Evolutionary conservation across 2,888 invertebrate species (phyloP), one percentile per base, ranked within the genome.

Genomic region (Athrips mouffetella): DNA sequence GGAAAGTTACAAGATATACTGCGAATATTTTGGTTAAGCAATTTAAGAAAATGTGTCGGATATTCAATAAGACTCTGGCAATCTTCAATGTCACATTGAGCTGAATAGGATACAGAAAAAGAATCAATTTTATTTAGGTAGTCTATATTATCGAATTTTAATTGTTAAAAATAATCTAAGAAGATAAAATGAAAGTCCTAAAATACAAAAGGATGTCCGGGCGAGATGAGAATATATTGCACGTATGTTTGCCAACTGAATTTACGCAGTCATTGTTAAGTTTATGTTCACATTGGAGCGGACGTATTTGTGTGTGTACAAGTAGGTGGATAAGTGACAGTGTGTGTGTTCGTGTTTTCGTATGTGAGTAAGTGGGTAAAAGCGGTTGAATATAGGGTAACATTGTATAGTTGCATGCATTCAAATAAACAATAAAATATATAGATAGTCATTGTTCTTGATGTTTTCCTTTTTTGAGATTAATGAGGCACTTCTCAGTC

Each of bases 1-100:
- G 51, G 46, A 25, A 53, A 45, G 13, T 53, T 53, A 29, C 39
- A 49, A 10, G 29, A 31, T n/a, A 53, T 47, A n/a, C 54, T 54
- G 16, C 54, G 33, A 13, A 54, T 51, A 29, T 54, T 54, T 3
- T 47, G 6, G 13, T 54, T 49, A 4, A 53, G 37, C 11, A 51
- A 13, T 42, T 44, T 47, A 13, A 44, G 25, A 13, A 4, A 27
- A 11, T 31, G 11, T 7, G 11, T 20, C 6, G 1, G 11, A 21
- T 21, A 20, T n/a, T 20, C 5, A 21, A 47, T 29, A 15, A 21
- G 11, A 6, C 11, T 13, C 4, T 2, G 5, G 11, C 42, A 42
- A 8, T 42, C 11, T 6, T 42, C 42, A 2, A 15, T 8, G 3
- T 6, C 5, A 18, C 37, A 37, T n/a, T 6, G 4, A 11, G 8